These are phyloP conservation scores for Apolygus lucorum DNA, from an alignment of 1,140 invertebrate genomes.

Conservation along the genomic window DNA sequence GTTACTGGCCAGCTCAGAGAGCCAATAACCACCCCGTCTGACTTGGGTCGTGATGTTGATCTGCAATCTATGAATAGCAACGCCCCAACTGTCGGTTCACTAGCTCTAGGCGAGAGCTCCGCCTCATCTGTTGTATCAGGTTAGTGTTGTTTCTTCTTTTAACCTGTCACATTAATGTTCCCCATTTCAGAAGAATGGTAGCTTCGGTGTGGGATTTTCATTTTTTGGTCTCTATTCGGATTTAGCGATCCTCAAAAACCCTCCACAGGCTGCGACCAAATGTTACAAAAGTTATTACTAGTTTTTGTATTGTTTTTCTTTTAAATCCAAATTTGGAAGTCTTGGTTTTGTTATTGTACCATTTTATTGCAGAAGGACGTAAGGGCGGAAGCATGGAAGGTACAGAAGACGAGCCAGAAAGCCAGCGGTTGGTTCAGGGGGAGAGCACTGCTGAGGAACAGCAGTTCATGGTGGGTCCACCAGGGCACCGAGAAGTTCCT, in stretches of 20 bases:
- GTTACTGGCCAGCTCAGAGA: constrained; percentile 33
- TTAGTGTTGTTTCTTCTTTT: no score
- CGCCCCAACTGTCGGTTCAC: not conserved
- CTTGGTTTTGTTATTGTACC: no score
- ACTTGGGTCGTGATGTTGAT: not conserved
- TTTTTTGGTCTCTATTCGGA: no score
- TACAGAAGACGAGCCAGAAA: not conserved
- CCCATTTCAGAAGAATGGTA: no score
- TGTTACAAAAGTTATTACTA: no score
- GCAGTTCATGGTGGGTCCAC: not conserved
- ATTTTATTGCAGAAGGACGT: no score
- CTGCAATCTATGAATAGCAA: not conserved
- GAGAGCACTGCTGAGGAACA: constrained; percentile 13
- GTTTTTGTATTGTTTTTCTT: no score
- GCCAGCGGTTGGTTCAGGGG: constrained; percentile 16
- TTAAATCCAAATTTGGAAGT: no score
- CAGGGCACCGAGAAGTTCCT: constrained; percentile 24
- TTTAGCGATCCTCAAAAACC: no score
- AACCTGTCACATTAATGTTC: no score
- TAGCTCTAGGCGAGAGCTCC: not conserved
- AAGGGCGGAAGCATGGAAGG: not conserved
- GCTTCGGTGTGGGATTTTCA: no score
- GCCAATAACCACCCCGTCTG: not conserved
- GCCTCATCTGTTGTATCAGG: not conserved
- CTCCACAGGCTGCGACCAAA: no score